These are phyloP conservation scores for Protula sp. DNA, from an alignment of 2,888 invertebrate species.

Conservation along the genomic window DNA sequence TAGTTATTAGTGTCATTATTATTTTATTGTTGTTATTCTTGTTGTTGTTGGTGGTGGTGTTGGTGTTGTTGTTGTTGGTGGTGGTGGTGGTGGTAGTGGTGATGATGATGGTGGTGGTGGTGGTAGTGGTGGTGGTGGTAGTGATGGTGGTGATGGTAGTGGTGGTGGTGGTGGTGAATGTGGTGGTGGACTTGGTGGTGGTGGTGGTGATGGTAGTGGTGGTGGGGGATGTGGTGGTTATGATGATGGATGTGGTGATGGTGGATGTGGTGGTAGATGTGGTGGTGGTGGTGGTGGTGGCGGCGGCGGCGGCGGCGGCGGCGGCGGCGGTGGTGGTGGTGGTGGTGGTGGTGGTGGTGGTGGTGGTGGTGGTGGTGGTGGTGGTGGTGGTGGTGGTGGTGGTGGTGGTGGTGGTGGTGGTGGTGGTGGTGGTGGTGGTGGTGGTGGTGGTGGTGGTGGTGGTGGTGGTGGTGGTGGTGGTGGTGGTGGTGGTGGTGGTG, in stretches of 20 bases:
- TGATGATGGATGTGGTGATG: neutral
- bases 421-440: constrained; percentile 2
- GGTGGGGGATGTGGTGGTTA: neutral
- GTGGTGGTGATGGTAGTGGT: constrained; percentile 1
- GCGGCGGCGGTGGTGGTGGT: neutral
- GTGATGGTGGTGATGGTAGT: constrained; percentile 13
- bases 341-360: neutral
- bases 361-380: neutral
- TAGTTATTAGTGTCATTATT: too few species aligned
- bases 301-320: neutral
- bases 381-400: neutral
- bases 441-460: constrained; percentile 9
- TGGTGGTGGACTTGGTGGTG: constrained; percentile 1
- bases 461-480: constrained; percentile 6
- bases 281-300: neutral
- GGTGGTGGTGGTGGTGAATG: constrained; percentile 6
- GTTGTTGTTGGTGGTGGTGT: neutral
- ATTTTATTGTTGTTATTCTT: too few species aligned
- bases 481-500: constrained; percentile 4
- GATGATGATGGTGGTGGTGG: neutral
- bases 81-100: constrained; percentile 1
- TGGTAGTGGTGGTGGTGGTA: constrained; percentile 9
- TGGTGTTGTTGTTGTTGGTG: neutral
- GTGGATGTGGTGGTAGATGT: neutral
- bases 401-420: constrained; percentile 1